phyloP scores from a whole-genome alignment of 2,888 invertebrate genomes.

The Maniola hyperantus region DNA sequence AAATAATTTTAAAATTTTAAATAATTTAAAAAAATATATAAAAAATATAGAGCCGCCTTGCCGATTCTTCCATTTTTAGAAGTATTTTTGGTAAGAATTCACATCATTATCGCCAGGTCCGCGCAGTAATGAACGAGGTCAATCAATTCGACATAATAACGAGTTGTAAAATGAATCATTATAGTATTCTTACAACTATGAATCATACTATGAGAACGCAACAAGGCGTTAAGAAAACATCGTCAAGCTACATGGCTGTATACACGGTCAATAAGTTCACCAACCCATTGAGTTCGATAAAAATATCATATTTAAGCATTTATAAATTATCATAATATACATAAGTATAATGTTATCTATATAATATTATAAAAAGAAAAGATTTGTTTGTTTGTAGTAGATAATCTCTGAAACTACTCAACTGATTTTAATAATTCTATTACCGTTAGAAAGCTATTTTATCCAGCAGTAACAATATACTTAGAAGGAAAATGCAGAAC shows the following conservation, averaged over 20 bases:
- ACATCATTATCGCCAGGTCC: neutral
- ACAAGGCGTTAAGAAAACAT: slow-evolving; percentile 24
- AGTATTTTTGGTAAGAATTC: neutral
- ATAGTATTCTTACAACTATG: slow-evolving; percentile 27
- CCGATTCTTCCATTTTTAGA: neutral
- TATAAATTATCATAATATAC: too few species aligned
- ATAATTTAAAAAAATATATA: too few species aligned
- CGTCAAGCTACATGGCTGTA: neutral
- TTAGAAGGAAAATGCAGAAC: too few species aligned
- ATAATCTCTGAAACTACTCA: too few species aligned
- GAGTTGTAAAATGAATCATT: slow-evolving; percentile 35
- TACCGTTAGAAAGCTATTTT: too few species aligned
- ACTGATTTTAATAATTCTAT: too few species aligned
- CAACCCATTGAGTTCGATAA: neutral
- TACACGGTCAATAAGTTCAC: slow-evolving; percentile 8
- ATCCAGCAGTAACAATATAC: too few species aligned
- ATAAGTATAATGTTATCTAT: too few species aligned
- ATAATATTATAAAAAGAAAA: too few species aligned
- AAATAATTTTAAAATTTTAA: too few species aligned
- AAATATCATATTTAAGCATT: neutral
- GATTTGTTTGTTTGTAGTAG: too few species aligned
- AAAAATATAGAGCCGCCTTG: too few species aligned
- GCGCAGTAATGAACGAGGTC: slow-evolving; percentile 5
- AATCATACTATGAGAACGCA: slow-evolving; percentile 31
- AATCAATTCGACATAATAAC: slow-evolving; percentile 20